phyloP scores from a whole-genome alignment of 1,140 invertebrate species.

The Doryteuthis pealeii region DNA sequence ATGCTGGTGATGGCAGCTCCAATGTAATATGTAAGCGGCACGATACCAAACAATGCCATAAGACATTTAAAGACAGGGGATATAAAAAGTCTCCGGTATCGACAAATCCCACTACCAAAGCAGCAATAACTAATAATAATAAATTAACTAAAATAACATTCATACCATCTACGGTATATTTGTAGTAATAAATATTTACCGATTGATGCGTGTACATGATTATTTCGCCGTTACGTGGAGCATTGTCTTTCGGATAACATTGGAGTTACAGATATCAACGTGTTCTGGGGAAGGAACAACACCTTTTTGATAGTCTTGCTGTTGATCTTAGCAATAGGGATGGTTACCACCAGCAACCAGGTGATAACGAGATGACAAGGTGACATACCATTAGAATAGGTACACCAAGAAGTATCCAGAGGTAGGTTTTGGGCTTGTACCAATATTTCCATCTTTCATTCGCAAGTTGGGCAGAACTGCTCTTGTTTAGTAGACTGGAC shows the following conservation, averaged over 20 bases:
- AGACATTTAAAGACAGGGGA: slow-evolving; percentile 42
- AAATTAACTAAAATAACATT: slow-evolving; percentile 54
- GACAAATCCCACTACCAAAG: slow-evolving; percentile 43
- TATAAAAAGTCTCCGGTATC: slow-evolving; percentile 39
- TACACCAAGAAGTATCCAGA: slow-evolving; percentile 48
- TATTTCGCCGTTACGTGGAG: slow-evolving; percentile 42
- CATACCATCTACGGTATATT: slow-evolving; percentile 55
- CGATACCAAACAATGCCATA: slow-evolving; percentile 45
- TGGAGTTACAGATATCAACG: slow-evolving; percentile 35
- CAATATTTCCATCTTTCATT: background rate
- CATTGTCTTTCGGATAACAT: slow-evolving; percentile 29
- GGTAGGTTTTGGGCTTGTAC: slow-evolving; percentile 30
- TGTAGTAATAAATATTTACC: slow-evolving; percentile 55
- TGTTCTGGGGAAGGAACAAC: slow-evolving; percentile 48
- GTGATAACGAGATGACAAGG: slow-evolving; percentile 32
- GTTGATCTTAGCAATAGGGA: slow-evolving; percentile 52
- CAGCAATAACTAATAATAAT: slow-evolving; percentile 47
- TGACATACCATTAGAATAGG: slow-evolving; percentile 44
- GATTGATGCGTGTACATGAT: slow-evolving; percentile 55
- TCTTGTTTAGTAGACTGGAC: background rate
- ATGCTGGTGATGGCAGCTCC: slow-evolving; percentile 56
- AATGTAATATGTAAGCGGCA: slow-evolving; percentile 56
- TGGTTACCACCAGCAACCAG: slow-evolving; percentile 50
- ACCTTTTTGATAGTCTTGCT: slow-evolving; percentile 42
- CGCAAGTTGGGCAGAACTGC: background rate